Conservation (phyloP, 2,797 vertebrate species). For the Sebastes matsubarae region DNA sequence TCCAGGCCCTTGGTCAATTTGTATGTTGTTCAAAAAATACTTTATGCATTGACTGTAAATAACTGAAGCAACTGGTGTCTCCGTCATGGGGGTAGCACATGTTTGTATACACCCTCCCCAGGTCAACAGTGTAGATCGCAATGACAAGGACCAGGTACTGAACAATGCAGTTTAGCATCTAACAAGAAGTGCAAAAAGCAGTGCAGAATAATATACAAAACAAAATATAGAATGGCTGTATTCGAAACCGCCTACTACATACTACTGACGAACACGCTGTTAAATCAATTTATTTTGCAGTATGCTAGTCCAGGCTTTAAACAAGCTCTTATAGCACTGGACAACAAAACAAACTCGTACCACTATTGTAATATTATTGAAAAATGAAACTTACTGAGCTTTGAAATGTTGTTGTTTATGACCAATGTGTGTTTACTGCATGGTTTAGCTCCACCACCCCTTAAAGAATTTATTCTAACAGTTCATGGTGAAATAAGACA, state of each 20-base stretch:
- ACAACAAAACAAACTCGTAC: no score
- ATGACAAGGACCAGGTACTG: not conserved
- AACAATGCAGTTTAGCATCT: not conserved
- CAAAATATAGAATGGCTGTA: no score
- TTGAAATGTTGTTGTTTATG: not conserved
- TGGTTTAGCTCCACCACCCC: not conserved
- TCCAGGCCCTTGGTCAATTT: not conserved
- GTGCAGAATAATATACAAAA: not conserved
- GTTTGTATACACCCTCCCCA: not conserved
- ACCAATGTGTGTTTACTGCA: not conserved
- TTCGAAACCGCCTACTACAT: no score
- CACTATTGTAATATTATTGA: no score
- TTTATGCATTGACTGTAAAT: not conserved
- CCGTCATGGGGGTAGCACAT: not conserved
- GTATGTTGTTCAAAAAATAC: not conserved
- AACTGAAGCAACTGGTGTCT: not conserved
- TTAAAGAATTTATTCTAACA: not conserved
- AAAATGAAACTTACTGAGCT: no score
- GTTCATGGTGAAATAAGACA: not conserved
- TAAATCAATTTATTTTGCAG: no score
- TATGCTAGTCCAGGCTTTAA: no score
- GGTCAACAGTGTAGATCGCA: not conserved
- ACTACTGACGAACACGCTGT: no score
- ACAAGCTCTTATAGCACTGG: no score
- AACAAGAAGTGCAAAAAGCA: not conserved